Conservation (phyloP, 2,888 invertebrate genomes). For the Patella caerulea region DNA sequence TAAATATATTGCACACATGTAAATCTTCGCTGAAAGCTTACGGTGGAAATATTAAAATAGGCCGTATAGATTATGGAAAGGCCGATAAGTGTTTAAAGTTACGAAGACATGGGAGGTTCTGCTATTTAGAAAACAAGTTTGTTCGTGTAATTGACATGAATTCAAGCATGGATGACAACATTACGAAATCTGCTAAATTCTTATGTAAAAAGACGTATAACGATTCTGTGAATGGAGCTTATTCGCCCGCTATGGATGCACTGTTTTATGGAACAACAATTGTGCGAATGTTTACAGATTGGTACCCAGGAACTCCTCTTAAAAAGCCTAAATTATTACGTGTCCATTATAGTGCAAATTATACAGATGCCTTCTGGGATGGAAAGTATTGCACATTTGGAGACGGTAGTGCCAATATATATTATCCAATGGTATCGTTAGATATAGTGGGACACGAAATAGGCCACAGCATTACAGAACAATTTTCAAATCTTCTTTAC, state of each 20-base stretch:
- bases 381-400: conserved; percentile 47
- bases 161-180: conserved; percentile 2
- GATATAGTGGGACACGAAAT: conserved; percentile 53
- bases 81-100: conserved; percentile 34
- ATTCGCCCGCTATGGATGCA: conserved; percentile 38
- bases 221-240: conserved; percentile 35
- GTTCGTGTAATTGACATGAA: conserved; percentile 47
- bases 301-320: conserved; percentile 27
- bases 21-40: conserved; percentile 26
- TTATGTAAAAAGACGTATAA: conserved; percentile 26
- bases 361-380: conserved; percentile 54
- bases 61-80: conserved; percentile 42
- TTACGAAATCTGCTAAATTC: conserved; percentile 27
- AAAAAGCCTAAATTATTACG: conserved; percentile 39
- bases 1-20: conserved; percentile 39
- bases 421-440: conserved; percentile 42
- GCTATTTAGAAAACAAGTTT: conserved; percentile 47
- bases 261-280: conserved; percentile 32
- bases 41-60: conserved; percentile 49
- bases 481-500: conserved; percentile 45
- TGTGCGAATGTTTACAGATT: conserved; percentile 37
- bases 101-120: conserved; percentile 31
- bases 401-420: conserved; percentile 34
- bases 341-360: conserved; percentile 45
- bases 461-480: conserved; percentile 47